Base-by-base conservation (phyloP, 2,888 invertebrate genomes). In the Standfussiana lucernea region DNA sequence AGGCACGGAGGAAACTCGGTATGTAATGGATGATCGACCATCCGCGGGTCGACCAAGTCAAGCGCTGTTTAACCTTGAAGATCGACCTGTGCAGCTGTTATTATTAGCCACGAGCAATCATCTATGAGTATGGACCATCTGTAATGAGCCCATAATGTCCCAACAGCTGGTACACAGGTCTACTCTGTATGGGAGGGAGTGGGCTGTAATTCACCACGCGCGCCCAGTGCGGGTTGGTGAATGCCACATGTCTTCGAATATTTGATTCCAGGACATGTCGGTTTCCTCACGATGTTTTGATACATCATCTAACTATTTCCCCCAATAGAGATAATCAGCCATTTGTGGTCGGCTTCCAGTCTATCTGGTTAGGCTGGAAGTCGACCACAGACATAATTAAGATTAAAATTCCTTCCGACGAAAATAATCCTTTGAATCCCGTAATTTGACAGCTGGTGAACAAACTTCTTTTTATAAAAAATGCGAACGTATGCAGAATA, bases 401-500 rank as follows among this genome's bases (percentile, higher is more conserved):
- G 59, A 83, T 66, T 42, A 66, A 59, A 66, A 77, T 53, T 5
- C 32, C 24, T 53, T 5, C 32, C 24, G 0, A 32, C 37, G 62
- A 78, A 64, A 82, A 53, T 10, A 7, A 8, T 1, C 18, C 11
- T 18, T 66, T 32, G n/a, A n/a, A 78, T 56, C 56, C 66, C 47
- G 18, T 80, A 82, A 82, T 82, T 70, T 82, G 82, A 67, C 82
- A 85, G 61, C 28, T 15, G 18, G 4, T 8, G 45, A 8, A 21
- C 10, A 24, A 64, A 64, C 42, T 18, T 10, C 40, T 21, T 59
- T 56, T 15, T 11, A 45, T 56, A 61, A 72, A 75, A 61, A 70
- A 85, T 69, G 68, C 8, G 50, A 42, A 59, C 13, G n/a, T 56
- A 56, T 79, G 86, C 84, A 79, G 86, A 86, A 86, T 88, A 62